Conservation (phyloP, 2,113 vertebrate species). For the pig (Sus scrofa) region T2T-Sscrofa CM000814.6:77767501-77768000, state of each 20-base stretch:
- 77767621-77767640: not conserved
- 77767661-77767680: conserved; percentile 13
- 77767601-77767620: conserved; percentile 47
- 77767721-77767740: conserved; percentile 9
- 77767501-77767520: not conserved
- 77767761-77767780: conserved; percentile 55
- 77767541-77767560: conserved; percentile 41
- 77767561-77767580: conserved; percentile 51
- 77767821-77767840: conserved; percentile 68
- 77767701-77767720: conserved; percentile 18
- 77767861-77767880: conserved; percentile 52
- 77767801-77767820: conserved; percentile 74
- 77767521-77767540: conserved; percentile 62
- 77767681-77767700: not conserved
- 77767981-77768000: conserved; percentile 31
- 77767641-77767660: conserved; percentile 45
- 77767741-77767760: conserved; percentile 45
- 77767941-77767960: conserved; percentile 51
- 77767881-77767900: conserved; percentile 69
- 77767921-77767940: conserved; percentile 59
- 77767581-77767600: conserved; percentile 16
- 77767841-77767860: conserved; percentile 65
- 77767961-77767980: conserved; percentile 52
- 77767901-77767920: conserved; percentile 60
- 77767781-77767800: conserved; percentile 64